Base-by-base conservation (phyloP, 1,140 invertebrate species). In the Bombus pyrosoma region DNA sequence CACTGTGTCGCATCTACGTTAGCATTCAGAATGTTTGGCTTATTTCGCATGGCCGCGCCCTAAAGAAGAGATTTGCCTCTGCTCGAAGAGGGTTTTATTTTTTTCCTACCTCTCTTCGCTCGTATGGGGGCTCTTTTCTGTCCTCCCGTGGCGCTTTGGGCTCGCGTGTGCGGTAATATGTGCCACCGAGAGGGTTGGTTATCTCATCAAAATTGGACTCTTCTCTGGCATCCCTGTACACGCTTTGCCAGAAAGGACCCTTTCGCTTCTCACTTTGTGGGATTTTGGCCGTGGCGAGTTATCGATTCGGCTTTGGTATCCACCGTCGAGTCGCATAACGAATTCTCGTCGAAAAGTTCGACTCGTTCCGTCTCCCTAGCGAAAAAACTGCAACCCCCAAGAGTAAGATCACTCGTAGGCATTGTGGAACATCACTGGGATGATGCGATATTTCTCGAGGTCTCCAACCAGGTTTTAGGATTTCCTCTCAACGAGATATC, bases 41-140 rank as follows among this genome's bases (percentile, higher is more conserved):
- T 95, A 95, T 94, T 95, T 95, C 95, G 92, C 94, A 94, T 94
- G 93, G 93, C 84, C 92, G 93, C 87, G 78, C 91, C 76, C 91
- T 92, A 94, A 95, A 95, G 93, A 94, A 94, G 93, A 95, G 94
- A 95, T 95, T 95, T 95, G 93, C 94, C 93, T 95, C 91, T 89
- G 91, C 93, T 91, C 90, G 91, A 93, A 93, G 90, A 92, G 91
- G 86, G 91, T 92, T 94, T 95, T 93, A 18, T 66, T 94, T 81
- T 85, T 88, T 83, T 69, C 53, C 66, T 77, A 37, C 72, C 74
- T 83, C 73, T 69, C 37, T 77, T 72, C 73, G 78, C 71, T 81
- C 73, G 81, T 75, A 47, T 41, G 47, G 10, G 59, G 77, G 72
- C 81, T 81, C 77, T 76, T 74, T 78, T 85, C 85, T 73, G 74